Percentiles rank a stretch among this genome's conserved stretches.
phyloP scores from a whole-genome alignment of 2,888 invertebrate species.

The Rhogogaster chlorosoma region DNA sequence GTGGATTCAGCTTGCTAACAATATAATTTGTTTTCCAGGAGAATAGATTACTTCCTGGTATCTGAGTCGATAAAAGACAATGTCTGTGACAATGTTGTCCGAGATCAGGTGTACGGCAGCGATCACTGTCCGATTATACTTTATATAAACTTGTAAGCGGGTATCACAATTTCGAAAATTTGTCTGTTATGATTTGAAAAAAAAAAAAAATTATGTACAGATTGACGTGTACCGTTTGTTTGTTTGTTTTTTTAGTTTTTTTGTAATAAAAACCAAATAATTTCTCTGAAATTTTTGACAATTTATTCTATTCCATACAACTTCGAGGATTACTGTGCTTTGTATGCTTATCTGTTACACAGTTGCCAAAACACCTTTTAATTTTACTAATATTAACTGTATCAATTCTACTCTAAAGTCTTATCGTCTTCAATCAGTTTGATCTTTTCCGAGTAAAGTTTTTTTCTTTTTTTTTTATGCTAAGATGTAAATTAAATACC shows the following conservation, averaged over 20 bases:
- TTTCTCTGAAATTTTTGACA: not conserved
- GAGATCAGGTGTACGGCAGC: conserved; percentile 91
- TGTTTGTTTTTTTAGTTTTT: conserved; percentile 13
- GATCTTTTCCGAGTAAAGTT: not conserved
- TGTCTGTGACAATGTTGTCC: conserved; percentile 92
- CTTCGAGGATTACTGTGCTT: not conserved
- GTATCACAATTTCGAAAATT: not conserved
- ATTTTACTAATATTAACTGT: not conserved
- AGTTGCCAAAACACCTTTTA: not conserved
- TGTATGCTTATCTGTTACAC: not conserved
- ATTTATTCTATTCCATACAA: not conserved
- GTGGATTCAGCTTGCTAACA: conserved; percentile 3
- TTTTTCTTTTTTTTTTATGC: not conserved
- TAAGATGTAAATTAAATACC: not conserved
- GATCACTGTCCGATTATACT: conserved; percentile 97
- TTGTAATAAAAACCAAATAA: conserved; percentile 3
- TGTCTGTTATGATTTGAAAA: not conserved
- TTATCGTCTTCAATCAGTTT: not conserved
- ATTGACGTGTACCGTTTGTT: not conserved
- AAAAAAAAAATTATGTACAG: not conserved
- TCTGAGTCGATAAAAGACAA: conserved; percentile 89
- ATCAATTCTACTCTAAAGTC: not conserved
- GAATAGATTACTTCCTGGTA: conserved; percentile 96
- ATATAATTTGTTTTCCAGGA: conserved; percentile 80
- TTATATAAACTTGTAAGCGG: conserved; percentile 81